These are phyloP conservation scores for Camponotus vicinus DNA, from an alignment of 1,140 invertebrate species.

Conservation along the genomic window DNA sequence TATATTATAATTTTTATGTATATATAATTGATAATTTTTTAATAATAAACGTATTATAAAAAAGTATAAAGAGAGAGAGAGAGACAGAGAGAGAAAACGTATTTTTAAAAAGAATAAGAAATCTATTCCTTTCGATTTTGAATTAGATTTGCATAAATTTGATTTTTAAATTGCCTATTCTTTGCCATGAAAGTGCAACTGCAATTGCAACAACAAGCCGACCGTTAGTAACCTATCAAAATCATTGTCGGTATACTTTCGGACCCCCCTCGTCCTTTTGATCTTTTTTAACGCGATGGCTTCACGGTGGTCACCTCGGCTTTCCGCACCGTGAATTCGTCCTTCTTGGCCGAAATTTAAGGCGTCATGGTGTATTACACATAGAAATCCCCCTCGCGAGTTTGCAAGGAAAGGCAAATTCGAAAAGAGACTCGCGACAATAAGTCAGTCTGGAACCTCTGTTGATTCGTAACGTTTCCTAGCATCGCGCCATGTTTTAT, in stretches of 20 bases:
- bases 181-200: not conserved
- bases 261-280: conserved; percentile 57
- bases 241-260: not conserved
- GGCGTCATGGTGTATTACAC: conserved; percentile 73
- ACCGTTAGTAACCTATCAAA: conserved; percentile 51
- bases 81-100: not conserved
- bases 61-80: not conserved
- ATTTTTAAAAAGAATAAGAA: conserved; percentile 4
- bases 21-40: not conserved
- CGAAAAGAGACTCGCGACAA: conserved; percentile 37
- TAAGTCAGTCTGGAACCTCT: conserved; percentile 23
- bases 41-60: not conserved
- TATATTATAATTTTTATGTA: not conserved
- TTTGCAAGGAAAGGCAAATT: conserved; percentile 52
- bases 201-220: not conserved
- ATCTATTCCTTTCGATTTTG: not conserved
- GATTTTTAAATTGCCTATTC: not conserved
- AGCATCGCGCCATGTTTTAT: not conserved
- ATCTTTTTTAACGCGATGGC: conserved; percentile 67
- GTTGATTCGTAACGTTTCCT: conserved; percentile 40
- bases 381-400: conserved; percentile 48
- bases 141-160: conserved; percentile 5
- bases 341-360: conserved; percentile 71
- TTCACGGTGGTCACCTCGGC: conserved; percentile 68
- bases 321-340: conserved; percentile 42